phyloP scores from a whole-genome alignment of 2,888 invertebrate species.

The Diogma glabrata region DNA sequence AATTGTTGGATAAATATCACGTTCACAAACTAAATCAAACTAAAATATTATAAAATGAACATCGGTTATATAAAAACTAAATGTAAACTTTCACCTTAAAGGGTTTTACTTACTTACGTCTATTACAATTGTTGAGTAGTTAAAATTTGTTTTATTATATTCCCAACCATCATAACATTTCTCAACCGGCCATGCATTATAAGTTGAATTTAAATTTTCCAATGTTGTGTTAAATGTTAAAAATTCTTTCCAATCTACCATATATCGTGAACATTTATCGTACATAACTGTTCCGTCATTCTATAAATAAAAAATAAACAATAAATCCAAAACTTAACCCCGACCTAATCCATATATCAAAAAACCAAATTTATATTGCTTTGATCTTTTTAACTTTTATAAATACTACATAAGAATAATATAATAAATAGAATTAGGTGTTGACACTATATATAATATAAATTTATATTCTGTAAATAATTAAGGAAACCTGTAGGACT shows the following conservation, averaged over 20 bases:
- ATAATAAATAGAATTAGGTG: no score
- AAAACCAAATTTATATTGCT: no score
- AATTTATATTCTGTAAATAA: no score
- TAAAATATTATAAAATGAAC: constrained; percentile 33
- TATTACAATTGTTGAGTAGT: constrained; percentile 64
- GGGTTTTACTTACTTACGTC: constrained; percentile 47
- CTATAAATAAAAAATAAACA: constrained; percentile 18
- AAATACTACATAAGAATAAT: no score
- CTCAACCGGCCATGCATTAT: constrained; percentile 47
- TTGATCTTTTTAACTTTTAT: no score
- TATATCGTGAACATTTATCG: constrained; percentile 61
- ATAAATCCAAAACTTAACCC: no score
- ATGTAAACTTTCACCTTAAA: neutral
- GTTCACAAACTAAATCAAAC: constrained; percentile 84
- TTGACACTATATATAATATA: no score
- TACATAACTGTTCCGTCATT: constrained; percentile 38
- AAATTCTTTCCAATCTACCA: constrained; percentile 56
- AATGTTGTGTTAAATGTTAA: constrained; percentile 30
- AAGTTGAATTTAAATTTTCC: neutral
- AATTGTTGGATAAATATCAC: constrained; percentile 75
- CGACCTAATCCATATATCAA: no score
- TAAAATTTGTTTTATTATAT: constrained; percentile 55
- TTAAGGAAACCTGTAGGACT: no score
- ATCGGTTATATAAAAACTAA: neutral
- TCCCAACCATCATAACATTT: constrained; percentile 69